These are phyloP conservation scores for Cladopsammia gracilis DNA, from an alignment of 64 coral and sea anemone genomes.

Conservation along the genomic window DNA sequence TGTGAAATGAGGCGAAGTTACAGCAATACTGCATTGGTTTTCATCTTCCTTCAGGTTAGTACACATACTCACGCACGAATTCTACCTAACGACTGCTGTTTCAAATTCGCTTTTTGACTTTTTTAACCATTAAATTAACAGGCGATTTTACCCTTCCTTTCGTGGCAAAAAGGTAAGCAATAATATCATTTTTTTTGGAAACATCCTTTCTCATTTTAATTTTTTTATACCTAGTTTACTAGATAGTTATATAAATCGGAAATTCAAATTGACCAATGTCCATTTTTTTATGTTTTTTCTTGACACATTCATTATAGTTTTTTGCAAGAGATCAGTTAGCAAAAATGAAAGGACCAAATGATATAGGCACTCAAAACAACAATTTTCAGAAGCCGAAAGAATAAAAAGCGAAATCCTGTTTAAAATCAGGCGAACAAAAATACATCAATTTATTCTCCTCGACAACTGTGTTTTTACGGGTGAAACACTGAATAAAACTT, in stretches of 20 bases:
- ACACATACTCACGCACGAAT: background rate
- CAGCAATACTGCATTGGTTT: background rate
- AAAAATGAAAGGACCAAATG: no score
- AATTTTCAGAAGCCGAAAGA: no score
- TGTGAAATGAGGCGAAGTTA: background rate
- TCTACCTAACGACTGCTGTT: background rate
- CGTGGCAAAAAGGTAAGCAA: slow-evolving; percentile 10
- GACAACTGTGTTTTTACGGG: no score
- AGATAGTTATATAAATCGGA: background rate
- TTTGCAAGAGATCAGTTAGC: no score
- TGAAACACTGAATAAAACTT: no score
- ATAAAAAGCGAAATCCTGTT: no score
- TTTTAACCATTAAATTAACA: background rate
- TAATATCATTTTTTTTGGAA: background rate
- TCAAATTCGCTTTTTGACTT: background rate
- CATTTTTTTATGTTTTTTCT: background rate
- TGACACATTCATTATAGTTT: no score
- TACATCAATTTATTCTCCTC: no score
- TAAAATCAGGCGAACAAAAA: no score
- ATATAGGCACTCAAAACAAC: no score
- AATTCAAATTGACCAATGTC: background rate
- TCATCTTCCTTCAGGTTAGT: background rate
- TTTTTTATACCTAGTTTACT: background rate
- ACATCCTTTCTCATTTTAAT: background rate
- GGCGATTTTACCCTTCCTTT: background rate